Evolutionary conservation across 1,140 invertebrate genomes (phyloP), one percentile per base, ranked within the genome.

Genomic region (Ephestia elutella): DNA sequence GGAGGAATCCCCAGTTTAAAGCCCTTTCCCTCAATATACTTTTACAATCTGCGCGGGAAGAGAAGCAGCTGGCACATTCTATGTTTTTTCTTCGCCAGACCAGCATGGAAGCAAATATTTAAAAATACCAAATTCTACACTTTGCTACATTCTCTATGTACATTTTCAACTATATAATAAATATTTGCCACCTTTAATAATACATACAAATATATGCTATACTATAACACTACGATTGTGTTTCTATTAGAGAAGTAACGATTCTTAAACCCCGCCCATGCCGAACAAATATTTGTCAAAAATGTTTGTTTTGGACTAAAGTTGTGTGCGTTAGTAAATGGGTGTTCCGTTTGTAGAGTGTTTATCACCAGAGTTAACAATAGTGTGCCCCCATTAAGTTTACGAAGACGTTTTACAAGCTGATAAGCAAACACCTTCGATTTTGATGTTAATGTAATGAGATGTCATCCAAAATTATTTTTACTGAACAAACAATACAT

Each of bases 231-330:
- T 15, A 13, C 7, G 2, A 35, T 1, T 11, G 32, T 35, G 21
- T 44, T 44, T 44, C 2, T 44, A 15, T 44, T 44, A 44, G 10
- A 44, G n/a, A 44, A 9, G 38, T 44, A 44, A 44, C n/a, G 38
- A 44, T 44, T 3, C 10, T 44, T 17, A 17, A 15, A 44, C 13
- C 32, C 8, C 13, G n/a, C 38, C 38, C 38, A 44, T 44, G 49
- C 0, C 9, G 20, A 25, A 25, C 50, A 53, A 53, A 53, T 25
- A 53, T 53, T 53, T 53, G 50, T 53, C 19, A 53, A 53, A 53
- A 53, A 25, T 53, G 50, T 53, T 53, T 53, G 20, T 13, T 53
- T 25, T 53, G 50, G 50, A 53, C 50, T 53, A 25, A 53, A 53
- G 21, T 53, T 53, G 50, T 53, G 21, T 53, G 50, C 50, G 20